Conservation (phyloP, 1,140 invertebrate genomes). For the Ostrea edulis region DNA sequence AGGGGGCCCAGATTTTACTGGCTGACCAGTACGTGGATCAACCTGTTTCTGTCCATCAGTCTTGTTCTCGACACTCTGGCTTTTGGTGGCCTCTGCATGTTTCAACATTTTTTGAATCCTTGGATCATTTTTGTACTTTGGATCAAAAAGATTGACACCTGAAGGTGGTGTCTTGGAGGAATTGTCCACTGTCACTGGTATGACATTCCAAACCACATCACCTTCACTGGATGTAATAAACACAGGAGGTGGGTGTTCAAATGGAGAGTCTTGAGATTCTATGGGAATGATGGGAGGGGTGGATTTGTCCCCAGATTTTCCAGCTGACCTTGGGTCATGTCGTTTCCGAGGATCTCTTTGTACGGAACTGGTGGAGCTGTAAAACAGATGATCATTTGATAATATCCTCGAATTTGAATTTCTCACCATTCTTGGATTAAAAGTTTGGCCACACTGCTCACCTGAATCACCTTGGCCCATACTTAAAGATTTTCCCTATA, state of each 20-base stretch:
- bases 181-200: constrained; percentile 46
- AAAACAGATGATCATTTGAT: not conserved
- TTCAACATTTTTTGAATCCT: constrained; percentile 67
- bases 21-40: constrained; percentile 41
- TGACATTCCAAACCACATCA: constrained; percentile 57
- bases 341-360: constrained; percentile 28
- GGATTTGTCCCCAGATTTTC: not conserved
- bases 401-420: not conserved
- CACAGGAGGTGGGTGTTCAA: constrained; percentile 46
- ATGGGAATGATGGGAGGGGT: constrained; percentile 38
- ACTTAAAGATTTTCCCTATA: no score
- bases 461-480: no score
- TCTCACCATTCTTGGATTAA: no score
- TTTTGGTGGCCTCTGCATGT: constrained; percentile 7
- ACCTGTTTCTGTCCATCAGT: constrained; percentile 30
- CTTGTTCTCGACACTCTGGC: constrained; percentile 20
- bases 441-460: no score
- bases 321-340: constrained; percentile 27
- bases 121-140: constrained; percentile 68
- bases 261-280: not conserved
- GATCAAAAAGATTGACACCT: constrained; percentile 65
- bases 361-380: not conserved
- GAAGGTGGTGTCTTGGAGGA: constrained; percentile 51
- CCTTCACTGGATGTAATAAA: constrained; percentile 61
- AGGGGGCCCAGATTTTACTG: constrained; percentile 13